Evolutionary conservation across 2,113 vertebrate genomes (phyloP).

Genomic region (Choloepus hoffmanni): DNA sequence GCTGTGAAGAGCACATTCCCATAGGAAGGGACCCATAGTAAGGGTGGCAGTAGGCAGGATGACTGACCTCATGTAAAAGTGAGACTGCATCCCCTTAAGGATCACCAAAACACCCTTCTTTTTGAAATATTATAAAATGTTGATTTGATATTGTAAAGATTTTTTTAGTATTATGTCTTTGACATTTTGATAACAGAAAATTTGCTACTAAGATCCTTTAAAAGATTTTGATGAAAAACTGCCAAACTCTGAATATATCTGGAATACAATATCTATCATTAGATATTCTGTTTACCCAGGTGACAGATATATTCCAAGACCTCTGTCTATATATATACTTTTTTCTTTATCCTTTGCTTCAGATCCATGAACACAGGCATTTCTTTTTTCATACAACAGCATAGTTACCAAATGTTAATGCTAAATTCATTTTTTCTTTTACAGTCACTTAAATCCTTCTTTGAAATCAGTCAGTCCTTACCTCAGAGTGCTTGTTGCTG

Average conservation of each 20-base stretch:
- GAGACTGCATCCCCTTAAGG: not conserved
- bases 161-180: not conserved
- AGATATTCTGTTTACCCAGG: not conserved
- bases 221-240: not conserved
- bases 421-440: not conserved
- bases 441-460: not conserved
- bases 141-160: not conserved
- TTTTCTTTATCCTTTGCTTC: not conserved
- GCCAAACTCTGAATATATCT: not conserved
- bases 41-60: not conserved
- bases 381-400: not conserved
- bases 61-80: rapidly evolving
- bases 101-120: not conserved
- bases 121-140: not conserved
- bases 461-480: not conserved
- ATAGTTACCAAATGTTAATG: not conserved
- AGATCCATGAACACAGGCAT: not conserved
- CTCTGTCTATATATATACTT: not conserved
- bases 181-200: not conserved
- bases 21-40: no score
- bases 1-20: not conserved
- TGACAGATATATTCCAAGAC: not conserved
- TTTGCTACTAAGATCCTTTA: not conserved
- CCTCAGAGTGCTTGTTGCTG: not conserved
- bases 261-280: not conserved